phyloP scores from a whole-genome alignment of 2,888 invertebrate species.

The Sphaerophoria rueppellii region DNA sequence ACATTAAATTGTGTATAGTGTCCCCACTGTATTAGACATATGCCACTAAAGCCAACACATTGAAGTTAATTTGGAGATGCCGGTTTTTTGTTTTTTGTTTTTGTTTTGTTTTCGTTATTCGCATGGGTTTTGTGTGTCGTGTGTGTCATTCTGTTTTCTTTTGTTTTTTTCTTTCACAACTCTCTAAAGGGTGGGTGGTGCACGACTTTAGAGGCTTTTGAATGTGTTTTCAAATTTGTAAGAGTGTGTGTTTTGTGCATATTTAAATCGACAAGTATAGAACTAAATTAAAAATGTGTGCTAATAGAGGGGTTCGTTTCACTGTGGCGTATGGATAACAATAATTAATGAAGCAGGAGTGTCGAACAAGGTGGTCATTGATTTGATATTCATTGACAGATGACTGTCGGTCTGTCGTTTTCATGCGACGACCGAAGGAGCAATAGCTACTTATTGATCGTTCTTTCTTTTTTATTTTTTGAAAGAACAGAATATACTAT shows the following conservation, averaged over 20 bases:
- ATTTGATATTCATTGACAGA: conserved; percentile 64
- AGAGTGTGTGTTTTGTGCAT: background rate
- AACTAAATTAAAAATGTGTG: conserved; percentile 60
- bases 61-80: conserved; percentile 45
- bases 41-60: conserved; percentile 27
- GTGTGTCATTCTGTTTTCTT: conserved; percentile 11
- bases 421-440: background rate
- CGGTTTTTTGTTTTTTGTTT: conserved; percentile 46
- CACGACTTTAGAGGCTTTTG: background rate
- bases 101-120: conserved; percentile 3
- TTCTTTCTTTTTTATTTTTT: too few relatives aligned
- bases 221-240: background rate
- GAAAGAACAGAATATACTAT: background rate
- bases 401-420: conserved; percentile 29
- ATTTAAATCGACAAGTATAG: conserved; percentile 6
- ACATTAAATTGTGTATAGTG: background rate
- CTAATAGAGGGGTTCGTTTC: conserved; percentile 54
- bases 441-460: too few relatives aligned
- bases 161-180: conserved; percentile 16
- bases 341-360: conserved; percentile 59
- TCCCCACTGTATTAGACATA: conserved; percentile 10
- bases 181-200: conserved; percentile 57
- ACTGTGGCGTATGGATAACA: conserved; percentile 48
- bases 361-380: conserved; percentile 56
- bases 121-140: conserved; percentile 36